Base-by-base conservation (phyloP, 2,113 vertebrate species). In the Onychorhynchus coronatus region DNA sequence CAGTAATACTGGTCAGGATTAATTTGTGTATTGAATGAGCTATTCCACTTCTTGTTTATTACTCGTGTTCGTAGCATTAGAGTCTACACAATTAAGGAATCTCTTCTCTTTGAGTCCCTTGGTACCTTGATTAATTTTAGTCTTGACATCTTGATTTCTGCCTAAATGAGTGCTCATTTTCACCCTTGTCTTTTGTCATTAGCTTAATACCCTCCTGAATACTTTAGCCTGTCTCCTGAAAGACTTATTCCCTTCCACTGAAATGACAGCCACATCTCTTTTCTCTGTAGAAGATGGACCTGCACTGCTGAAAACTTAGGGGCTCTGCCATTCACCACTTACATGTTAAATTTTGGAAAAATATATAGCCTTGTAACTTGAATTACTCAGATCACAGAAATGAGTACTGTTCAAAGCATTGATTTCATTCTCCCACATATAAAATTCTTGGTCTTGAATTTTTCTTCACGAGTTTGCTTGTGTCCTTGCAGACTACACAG, bases 131-230 rank as follows among this genome's bases (percentile, higher is more conserved):
- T 97, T 97, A 97, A 97, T 97, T 97, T 97, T 93, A 96, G 91
- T 97, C 91, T 97, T 97, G 95, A 97, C 96, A 82, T 97, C 96
- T 97, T 97, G 96, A 97, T 97, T 97, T 97, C 95, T 95, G 93
- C 89, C 93, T 96, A 97, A 97, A 96, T 97, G 96, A 97, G 95
- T 89, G 95, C 95, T 97, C 96, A 93, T 97, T 97, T 97, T 96
- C 95, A 96, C 95, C 91, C 94, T 96, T 94, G 95, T 96, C 95
- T 97, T 96, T 96, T 97, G 95, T 97, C 94, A 96, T 96, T 97
- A 96, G 91, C 91, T 95, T 89, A 96, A 96, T 96, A 96, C 96
- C 95, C 95, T 96, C 91, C 96, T 97, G 96, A 97, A 95, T 97
- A 96, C 95, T 95, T 95, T 16, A 91, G 91, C 87, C 85, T 96